Evolutionary conservation across 2,797 vertebrate species (phyloP).

Genomic region (Selene dorsalis): DNA sequence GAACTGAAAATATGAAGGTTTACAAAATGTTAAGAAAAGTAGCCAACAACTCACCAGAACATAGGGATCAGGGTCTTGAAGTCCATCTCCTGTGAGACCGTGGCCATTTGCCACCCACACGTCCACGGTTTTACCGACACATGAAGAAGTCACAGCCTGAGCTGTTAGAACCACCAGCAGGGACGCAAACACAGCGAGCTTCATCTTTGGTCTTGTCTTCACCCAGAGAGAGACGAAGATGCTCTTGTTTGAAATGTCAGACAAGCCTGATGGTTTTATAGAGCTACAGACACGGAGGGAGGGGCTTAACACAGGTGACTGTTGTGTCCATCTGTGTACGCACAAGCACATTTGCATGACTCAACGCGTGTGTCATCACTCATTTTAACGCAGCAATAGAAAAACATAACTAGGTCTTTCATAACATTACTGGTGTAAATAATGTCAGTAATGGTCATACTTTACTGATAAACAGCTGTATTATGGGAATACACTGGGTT

Average conservation of each 20-base stretch:
- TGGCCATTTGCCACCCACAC: neutral
- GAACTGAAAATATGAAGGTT: neutral
- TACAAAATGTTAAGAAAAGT: too few relatives aligned
- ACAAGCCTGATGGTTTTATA: neutral
- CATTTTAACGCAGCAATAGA: neutral
- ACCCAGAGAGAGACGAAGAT: too few relatives aligned
- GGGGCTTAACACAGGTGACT: neutral
- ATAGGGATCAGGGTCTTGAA: neutral
- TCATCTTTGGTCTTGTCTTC: constrained; percentile 7
- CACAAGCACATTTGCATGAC: neutral
- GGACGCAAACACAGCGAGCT: neutral
- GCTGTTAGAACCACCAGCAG: constrained; percentile 2
- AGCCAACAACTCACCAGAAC: constrained; percentile 17
- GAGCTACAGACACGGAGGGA: neutral
- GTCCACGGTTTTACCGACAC: rapidly evolving
- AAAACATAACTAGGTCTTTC: too few relatives aligned
- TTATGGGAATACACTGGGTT: too few relatives aligned
- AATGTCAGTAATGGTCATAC: too few relatives aligned
- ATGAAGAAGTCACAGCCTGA: neutral
- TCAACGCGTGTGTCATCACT: neutral
- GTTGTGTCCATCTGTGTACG: too few relatives aligned
- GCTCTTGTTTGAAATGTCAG: neutral
- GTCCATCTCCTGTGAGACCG: neutral
- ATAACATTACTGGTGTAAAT: too few relatives aligned
- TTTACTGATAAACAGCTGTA: too few relatives aligned